Evolutionary conservation across 1,140 invertebrate genomes (phyloP), one percentile per base, ranked within the genome.

Genomic region (Drosophila murphyi): DNA sequence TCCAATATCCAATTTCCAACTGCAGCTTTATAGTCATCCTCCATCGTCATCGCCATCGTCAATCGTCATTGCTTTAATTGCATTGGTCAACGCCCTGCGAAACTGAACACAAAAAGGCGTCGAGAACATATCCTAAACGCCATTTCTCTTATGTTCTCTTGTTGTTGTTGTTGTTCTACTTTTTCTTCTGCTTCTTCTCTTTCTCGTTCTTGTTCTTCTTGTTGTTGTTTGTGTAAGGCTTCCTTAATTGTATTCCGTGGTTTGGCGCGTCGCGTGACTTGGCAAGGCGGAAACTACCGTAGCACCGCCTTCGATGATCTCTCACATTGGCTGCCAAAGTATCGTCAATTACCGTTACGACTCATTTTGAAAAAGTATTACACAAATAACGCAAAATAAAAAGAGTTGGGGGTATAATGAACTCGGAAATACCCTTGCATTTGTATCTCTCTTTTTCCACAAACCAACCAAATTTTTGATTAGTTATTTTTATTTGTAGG

Each of bases 11-110:
- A 43, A 67, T 50, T 43, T 61, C 60, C 56, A 73, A 32, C 47
- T n/a, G 59, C 48, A 59, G 20, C 8, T 20, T 37, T 20, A 54
- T 47, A 5, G 20, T 28, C 31, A 54, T 51, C 34, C 6, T 3
- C 35, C 31, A 54, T 51, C 34, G 12, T 3, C 35, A 31, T 63
- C 28, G 12, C 52, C 20, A 56, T 56, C 29, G 37, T 52, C 70
- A 32, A 20, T 57, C 57, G 59, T 68, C 62, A 68, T 43, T 54
- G 56, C 71, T 78, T 76, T 78, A 81, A 78, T 72, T 86, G 78
- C 82, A 72, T 51, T 86, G 82, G 82, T 82, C 78, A 87, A 87
- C 82, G 82, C 83, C 76, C 82, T 57, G 52, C 29, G 45, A 72
- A 74, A 57, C 47, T 56, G 57, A 48, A 47, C 54, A 61, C 61